These are phyloP conservation scores for Tragelaphus buxtoni DNA, from an alignment of 2,113 vertebrate species.

Conservation along the genomic window DNA sequence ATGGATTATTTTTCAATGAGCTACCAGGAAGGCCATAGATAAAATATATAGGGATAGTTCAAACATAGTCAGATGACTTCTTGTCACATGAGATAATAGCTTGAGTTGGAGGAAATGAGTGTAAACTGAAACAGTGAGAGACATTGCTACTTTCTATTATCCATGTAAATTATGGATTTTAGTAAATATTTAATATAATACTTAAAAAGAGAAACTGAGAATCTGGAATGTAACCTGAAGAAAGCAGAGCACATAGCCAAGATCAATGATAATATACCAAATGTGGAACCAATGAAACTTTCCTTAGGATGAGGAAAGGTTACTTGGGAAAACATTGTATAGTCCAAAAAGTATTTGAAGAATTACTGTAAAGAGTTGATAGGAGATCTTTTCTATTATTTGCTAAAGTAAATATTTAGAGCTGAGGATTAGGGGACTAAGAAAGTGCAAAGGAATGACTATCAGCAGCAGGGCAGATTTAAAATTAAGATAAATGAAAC, in stretches of 20 bases:
- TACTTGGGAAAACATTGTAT: not conserved
- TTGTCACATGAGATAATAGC: not conserved
- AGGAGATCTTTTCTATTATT: not conserved
- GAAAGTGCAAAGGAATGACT: not conserved
- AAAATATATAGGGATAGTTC: not conserved
- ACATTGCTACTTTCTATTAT: not conserved
- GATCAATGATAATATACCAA: not conserved
- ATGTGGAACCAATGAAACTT: not conserved
- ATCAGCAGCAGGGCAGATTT: not conserved
- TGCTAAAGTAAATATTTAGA: not conserved
- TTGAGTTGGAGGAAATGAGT: not conserved
- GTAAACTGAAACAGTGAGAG: not conserved
- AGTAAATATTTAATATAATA: not conserved
- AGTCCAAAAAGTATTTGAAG: not conserved
- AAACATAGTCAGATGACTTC: not conserved
- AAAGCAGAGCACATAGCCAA: not conserved
- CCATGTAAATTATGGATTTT: not conserved
- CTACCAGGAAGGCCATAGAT: not conserved
- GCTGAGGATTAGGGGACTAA: not conserved
- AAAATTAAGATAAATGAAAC: not conserved
- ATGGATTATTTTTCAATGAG: not conserved
- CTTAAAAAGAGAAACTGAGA: not conserved
- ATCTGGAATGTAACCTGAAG: not conserved
- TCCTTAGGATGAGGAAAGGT: not conserved
- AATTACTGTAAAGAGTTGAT: not conserved